Conservation (phyloP, 2,888 invertebrate genomes). For the Beris chalybata region DNA sequence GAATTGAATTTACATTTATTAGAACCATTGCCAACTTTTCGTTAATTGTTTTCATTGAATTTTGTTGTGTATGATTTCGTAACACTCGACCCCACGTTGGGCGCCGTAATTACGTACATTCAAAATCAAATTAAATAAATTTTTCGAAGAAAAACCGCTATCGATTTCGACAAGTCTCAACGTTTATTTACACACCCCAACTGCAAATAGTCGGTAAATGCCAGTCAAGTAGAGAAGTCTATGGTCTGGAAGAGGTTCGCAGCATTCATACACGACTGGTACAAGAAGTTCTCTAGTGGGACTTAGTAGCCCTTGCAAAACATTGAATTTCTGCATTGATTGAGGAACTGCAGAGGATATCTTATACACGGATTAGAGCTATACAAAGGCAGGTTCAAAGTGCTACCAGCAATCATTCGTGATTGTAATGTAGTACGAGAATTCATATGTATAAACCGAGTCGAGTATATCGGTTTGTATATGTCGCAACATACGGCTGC, state of each 20-base stretch:
- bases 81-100: too few relatives aligned
- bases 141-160: too few relatives aligned
- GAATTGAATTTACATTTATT: too few relatives aligned
- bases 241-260: background rate
- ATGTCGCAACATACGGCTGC: too few relatives aligned
- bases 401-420: slow-evolving; percentile 29
- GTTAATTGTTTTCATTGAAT: too few relatives aligned
- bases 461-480: too few relatives aligned
- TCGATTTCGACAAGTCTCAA: background rate
- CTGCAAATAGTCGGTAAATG: too few relatives aligned
- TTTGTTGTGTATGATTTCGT: too few relatives aligned
- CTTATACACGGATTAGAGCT: slow-evolving; percentile 28
- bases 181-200: background rate
- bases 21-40: too few relatives aligned
- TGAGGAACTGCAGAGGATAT: slow-evolving; percentile 28
- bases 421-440: slow-evolving; percentile 26
- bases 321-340: slow-evolving; percentile 31
- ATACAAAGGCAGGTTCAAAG: slow-evolving; percentile 21
- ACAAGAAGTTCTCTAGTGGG: slow-evolving; percentile 11
- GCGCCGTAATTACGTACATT: too few relatives aligned
- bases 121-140: too few relatives aligned
- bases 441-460: background rate
- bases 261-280: slow-evolving; percentile 11
- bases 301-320: slow-evolving; percentile 26
- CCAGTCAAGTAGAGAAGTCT: too few relatives aligned